phyloP scores from a whole-genome alignment of 2,797 vertebrate genomes.

The Lacerta bilineata region DNA sequence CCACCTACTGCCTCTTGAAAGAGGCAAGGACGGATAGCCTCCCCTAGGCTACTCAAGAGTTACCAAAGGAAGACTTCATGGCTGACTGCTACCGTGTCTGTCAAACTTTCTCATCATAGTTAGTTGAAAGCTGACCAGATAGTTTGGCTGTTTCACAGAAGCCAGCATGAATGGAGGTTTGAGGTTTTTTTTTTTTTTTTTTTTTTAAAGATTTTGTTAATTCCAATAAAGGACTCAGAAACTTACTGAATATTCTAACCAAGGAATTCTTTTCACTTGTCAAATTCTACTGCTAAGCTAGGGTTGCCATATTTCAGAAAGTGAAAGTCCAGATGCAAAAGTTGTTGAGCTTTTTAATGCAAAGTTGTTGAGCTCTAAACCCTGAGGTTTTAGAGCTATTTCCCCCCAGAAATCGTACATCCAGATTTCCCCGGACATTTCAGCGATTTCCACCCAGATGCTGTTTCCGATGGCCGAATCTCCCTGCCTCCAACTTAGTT shows the following conservation, averaged over 20 bases:
- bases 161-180: not conserved
- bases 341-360: too few species aligned
- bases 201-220: not conserved
- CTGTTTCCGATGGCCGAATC: too few species aligned
- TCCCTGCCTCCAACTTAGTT: not conserved
- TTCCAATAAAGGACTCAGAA: not conserved
- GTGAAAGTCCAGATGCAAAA: too few species aligned
- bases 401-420: too few species aligned
- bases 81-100: not conserved
- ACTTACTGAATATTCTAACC: not conserved
- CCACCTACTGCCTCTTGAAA: not conserved
- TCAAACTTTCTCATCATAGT: not conserved
- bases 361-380: too few species aligned
- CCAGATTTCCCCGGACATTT: too few species aligned
- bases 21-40: not conserved
- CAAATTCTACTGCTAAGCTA: not conserved
- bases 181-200: not conserved
- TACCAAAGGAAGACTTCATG: not conserved
- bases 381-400: too few species aligned
- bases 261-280: conserved; percentile 5
- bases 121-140: not conserved
- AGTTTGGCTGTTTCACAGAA: conserved; percentile 18
- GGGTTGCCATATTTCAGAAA: too few species aligned
- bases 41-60: not conserved
- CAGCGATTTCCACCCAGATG: too few species aligned